phyloP scores from a whole-genome alignment of 2,888 invertebrate genomes.

The Harpalus rubripes region DNA sequence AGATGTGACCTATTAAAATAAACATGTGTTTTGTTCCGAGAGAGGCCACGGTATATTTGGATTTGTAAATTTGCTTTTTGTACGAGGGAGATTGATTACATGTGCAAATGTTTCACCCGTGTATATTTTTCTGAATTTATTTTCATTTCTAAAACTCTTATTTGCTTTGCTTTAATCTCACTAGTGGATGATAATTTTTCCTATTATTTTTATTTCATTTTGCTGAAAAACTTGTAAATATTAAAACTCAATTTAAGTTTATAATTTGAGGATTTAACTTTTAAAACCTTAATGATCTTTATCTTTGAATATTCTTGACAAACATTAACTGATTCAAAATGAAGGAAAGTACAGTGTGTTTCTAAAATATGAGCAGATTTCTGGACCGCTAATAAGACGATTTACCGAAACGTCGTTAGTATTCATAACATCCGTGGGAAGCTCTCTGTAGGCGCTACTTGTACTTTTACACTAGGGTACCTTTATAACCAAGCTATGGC shows the following conservation, averaged over 20 bases:
- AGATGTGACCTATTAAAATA: constrained; percentile 53
- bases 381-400: no score
- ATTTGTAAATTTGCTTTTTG: constrained; percentile 43
- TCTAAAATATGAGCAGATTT: no score
- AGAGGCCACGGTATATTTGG: constrained; percentile 16
- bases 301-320: constrained; percentile 5
- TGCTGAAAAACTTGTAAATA: constrained; percentile 22
- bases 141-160: not conserved
- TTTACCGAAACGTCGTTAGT: no score
- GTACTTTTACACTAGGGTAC: no score
- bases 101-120: constrained; percentile 18
- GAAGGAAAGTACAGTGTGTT: no score
- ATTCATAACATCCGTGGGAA: no score
- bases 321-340: not conserved
- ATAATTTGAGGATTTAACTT: constrained; percentile 37
- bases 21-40: constrained; percentile 40
- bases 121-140: not conserved
- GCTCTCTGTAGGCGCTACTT: no score
- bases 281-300: not conserved
- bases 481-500: no score
- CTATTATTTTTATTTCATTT: constrained; percentile 6
- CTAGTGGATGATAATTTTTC: constrained; percentile 23
- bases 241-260: constrained; percentile 44
- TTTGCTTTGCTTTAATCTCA: constrained; percentile 1
- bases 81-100: constrained; percentile 41